Evolutionary conservation across 2,113 vertebrate genomes (phyloP).

Genomic region (Oncorhynchus masou): DNA sequence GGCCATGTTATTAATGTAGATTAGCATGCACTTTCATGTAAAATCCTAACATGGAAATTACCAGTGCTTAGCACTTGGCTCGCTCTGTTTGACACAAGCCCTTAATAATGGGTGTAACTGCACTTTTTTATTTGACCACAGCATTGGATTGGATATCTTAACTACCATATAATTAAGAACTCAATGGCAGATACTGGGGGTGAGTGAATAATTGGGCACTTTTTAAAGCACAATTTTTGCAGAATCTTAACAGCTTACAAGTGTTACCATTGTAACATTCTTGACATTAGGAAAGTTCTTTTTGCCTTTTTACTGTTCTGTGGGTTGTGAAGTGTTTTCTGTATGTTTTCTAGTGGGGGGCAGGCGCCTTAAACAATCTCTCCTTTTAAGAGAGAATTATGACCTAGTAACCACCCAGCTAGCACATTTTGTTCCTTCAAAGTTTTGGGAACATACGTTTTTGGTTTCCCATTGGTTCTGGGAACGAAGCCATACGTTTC

Average conservation of each 20-base stretch:
- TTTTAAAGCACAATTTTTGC: slow-evolving; percentile 23
- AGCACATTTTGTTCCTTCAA: too few relatives aligned
- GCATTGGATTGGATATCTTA: slow-evolving; percentile 42
- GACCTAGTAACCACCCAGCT: not conserved
- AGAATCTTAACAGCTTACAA: slow-evolving; percentile 23
- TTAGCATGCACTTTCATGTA: slow-evolving; percentile 41
- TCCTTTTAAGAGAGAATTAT: not conserved
- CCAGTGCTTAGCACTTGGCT: slow-evolving; percentile 54
- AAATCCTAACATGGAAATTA: slow-evolving; percentile 46
- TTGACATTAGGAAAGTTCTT: slow-evolving; percentile 20
- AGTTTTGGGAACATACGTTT: too few relatives aligned
- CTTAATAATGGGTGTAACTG: slow-evolving; percentile 64
- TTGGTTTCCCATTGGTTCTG: too few relatives aligned
- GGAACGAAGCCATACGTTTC: too few relatives aligned
- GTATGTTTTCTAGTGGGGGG: not conserved
- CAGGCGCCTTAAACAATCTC: not conserved
- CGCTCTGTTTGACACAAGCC: slow-evolving; percentile 35
- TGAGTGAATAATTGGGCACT: slow-evolving; percentile 24
- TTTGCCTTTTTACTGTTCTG: not conserved
- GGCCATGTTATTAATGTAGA: slow-evolving; percentile 44
- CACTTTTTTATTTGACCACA: slow-evolving; percentile 52
- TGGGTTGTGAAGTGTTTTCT: slow-evolving; percentile 2
- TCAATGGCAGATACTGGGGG: slow-evolving; percentile 31
- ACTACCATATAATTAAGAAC: slow-evolving; percentile 48
- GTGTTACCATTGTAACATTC: slow-evolving; percentile 25